Evolutionary conservation across 2,113 vertebrate genomes (phyloP).

Genomic region (Peromyscus californicus): DNA sequence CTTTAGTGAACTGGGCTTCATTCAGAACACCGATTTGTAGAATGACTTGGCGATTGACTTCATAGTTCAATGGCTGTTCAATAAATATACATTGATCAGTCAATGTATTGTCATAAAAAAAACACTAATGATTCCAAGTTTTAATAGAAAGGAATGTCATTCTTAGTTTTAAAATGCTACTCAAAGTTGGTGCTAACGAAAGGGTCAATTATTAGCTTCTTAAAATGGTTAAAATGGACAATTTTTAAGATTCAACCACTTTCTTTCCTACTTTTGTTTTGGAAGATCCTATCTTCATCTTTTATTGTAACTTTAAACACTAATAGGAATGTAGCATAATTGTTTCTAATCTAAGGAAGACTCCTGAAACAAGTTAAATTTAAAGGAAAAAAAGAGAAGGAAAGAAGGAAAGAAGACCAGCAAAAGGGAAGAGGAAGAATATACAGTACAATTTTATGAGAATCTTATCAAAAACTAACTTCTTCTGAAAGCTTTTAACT

Average conservation of each 20-base stretch:
- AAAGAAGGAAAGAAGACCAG: background rate
- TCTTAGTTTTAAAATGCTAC: background rate
- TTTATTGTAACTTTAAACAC: conserved; percentile 27
- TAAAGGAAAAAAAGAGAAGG: background rate
- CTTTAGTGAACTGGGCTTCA: conserved; percentile 87
- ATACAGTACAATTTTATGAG: background rate
- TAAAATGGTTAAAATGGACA: background rate
- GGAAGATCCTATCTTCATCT: background rate
- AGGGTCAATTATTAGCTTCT: background rate
- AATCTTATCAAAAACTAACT: background rate
- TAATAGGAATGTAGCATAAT: conserved; percentile 17
- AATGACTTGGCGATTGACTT: conserved; percentile 82
- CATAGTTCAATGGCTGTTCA: conserved; percentile 91
- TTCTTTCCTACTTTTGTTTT: conserved; percentile 26
- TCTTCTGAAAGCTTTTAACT: background rate
- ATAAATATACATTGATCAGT: conserved; percentile 58
- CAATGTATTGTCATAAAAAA: background rate
- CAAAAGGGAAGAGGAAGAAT: background rate
- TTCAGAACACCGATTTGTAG: conserved; percentile 91
- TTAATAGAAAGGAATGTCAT: conserved; percentile 22
- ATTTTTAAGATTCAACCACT: conserved; percentile 38
- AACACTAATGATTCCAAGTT: background rate
- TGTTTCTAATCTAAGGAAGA: background rate
- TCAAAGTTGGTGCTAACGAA: background rate
- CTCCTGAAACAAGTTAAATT: background rate